These are phyloP conservation scores for Anguilla pacifica DNA, from an alignment of 2,797 vertebrate species.

Conservation along the genomic window DNA sequence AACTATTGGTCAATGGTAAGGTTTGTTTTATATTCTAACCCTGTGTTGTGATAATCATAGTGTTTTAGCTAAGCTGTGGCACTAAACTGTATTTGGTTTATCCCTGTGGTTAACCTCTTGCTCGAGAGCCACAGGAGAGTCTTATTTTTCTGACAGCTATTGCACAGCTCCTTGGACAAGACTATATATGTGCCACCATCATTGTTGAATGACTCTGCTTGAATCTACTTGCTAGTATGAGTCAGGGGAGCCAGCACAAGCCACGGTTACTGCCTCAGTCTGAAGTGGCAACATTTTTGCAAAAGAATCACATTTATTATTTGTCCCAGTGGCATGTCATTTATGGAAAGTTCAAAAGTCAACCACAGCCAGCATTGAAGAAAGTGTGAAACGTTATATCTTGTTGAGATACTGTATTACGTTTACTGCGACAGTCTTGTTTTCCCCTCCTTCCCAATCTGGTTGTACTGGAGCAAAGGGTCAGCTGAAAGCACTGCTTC, in stretches of 20 bases:
- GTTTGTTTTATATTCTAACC: neutral
- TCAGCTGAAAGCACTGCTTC: neutral
- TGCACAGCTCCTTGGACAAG: neutral
- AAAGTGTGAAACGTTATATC: neutral
- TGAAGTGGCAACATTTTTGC: neutral
- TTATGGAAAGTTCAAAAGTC: conserved; percentile 16
- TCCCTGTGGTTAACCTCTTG: neutral
- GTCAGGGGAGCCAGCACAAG: neutral
- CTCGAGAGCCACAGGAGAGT: neutral
- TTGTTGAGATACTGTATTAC: neutral
- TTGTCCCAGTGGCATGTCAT: conserved; percentile 44
- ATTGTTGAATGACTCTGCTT: neutral
- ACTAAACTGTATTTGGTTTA: neutral
- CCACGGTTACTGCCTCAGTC: neutral
- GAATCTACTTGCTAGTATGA: neutral
- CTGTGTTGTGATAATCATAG: neutral
- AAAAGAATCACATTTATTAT: conserved; percentile 39
- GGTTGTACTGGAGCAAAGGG: neutral
- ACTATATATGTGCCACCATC: conserved; percentile 12
- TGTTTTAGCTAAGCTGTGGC: neutral
- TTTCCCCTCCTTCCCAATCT: neutral
- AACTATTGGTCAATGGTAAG: neutral
- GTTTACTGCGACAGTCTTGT: neutral
- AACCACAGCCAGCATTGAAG: neutral
- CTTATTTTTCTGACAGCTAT: conserved; percentile 15